phyloP scores from a whole-genome alignment of 2,113 vertebrate species.

The Equus przewalskii region DNA sequence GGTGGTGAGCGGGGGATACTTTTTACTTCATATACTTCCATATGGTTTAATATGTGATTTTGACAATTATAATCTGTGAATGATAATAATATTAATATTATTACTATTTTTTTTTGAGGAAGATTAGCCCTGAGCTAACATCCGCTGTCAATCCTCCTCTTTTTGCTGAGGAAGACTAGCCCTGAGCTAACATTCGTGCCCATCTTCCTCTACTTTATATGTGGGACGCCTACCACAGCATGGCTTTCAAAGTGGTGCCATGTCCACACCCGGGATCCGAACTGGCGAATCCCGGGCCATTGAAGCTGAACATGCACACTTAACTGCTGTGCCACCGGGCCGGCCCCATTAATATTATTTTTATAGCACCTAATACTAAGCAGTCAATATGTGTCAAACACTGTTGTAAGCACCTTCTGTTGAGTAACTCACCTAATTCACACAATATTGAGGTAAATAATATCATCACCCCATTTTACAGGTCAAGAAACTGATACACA shows the following conservation, averaged over 20 bases:
- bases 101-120: too few species aligned
- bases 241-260: too few species aligned
- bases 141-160: too few species aligned
- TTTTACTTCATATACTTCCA: neutral
- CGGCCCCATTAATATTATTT: neutral
- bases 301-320: too few species aligned
- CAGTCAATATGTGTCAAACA: neutral
- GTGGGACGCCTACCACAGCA: too few species aligned
- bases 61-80: slow-evolving; percentile 10
- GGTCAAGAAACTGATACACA: slow-evolving; percentile 20
- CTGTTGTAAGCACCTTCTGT: neutral
- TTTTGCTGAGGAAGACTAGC: too few species aligned
- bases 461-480: neutral
- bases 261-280: too few species aligned
- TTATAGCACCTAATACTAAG: neutral
- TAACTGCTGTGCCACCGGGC: too few species aligned
- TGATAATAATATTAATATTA: neutral
- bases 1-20: neutral
- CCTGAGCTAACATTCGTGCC: too few species aligned
- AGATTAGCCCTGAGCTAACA: too few species aligned
- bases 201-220: too few species aligned
- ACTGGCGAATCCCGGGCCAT: too few species aligned
- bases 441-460: neutral
- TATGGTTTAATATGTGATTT: slow-evolving; percentile 8
- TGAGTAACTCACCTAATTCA: slow-evolving; percentile 6